These are phyloP conservation scores for Lithophane ornitopus DNA, from an alignment of 2,888 invertebrate species.

Conservation along the genomic window DNA sequence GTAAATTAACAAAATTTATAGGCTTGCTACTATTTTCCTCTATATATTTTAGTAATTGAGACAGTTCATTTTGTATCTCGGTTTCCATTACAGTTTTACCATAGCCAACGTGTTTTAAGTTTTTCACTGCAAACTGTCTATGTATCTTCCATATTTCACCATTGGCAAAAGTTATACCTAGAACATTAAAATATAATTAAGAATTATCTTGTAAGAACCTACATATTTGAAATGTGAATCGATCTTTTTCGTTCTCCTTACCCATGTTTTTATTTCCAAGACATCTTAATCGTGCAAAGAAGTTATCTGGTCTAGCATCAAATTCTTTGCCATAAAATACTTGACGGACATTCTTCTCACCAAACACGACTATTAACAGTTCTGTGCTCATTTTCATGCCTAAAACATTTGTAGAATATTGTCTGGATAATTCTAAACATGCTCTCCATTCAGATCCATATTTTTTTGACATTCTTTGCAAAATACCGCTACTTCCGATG, in stretches of 20 bases:
- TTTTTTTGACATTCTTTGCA: conserved; percentile 73
- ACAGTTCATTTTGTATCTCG: conserved; percentile 91
- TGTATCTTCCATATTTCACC: conserved; percentile 92
- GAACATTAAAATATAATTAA: conserved; percentile 15
- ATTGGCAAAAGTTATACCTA: conserved; percentile 93
- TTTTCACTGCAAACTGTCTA: conserved; percentile 92
- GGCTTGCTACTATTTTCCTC: conserved; percentile 75
- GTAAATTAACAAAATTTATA: conserved; percentile 87
- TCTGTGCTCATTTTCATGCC: conserved; percentile 92
- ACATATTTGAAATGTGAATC: neutral
- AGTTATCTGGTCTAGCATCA: conserved; percentile 93
- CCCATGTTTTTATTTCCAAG: conserved; percentile 92
- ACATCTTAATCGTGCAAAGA: conserved; percentile 92
- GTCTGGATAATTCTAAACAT: conserved; percentile 89
- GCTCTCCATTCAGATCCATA: conserved; percentile 90
- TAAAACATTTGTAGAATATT: conserved; percentile 91
- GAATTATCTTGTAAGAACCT: neutral
- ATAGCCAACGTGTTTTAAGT: conserved; percentile 92
- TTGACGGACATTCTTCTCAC: conserved; percentile 91
- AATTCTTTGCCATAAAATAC: conserved; percentile 92
- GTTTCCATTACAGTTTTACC: conserved; percentile 91
- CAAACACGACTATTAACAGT: conserved; percentile 91
- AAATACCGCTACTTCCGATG: conserved; percentile 78
- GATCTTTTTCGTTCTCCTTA: conserved; percentile 68
- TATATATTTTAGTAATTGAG: conserved; percentile 86